Conservation (phyloP, 2,797 vertebrate species). For the Crocidura indochinensis region DNA sequence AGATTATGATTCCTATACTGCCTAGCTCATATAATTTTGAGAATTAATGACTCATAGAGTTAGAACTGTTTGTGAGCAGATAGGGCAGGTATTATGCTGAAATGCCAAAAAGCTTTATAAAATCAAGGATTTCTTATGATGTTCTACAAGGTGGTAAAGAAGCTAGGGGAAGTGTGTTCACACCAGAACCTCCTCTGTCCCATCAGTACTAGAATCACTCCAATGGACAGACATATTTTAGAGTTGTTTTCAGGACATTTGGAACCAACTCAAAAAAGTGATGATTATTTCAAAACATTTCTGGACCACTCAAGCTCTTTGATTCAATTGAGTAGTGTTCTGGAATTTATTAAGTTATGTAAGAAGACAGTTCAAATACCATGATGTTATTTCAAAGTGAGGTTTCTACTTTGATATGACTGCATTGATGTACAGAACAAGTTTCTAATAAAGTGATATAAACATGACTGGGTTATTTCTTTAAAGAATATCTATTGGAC, state of each 20-base stretch:
- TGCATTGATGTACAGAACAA: slow-evolving; percentile 45
- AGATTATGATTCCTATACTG: slow-evolving; percentile 8
- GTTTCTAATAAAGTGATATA: slow-evolving; percentile 79
- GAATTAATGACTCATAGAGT: not conserved
- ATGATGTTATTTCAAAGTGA: slow-evolving; percentile 58
- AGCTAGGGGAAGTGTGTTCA: not conserved
- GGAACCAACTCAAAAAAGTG: slow-evolving; percentile 34
- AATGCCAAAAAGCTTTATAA: slow-evolving; percentile 15
- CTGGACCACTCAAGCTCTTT: slow-evolving; percentile 57
- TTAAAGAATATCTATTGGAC: slow-evolving; percentile 33
- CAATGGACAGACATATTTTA: slow-evolving; percentile 32
- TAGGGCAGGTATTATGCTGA: not conserved
- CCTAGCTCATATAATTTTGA: slow-evolving; percentile 64
- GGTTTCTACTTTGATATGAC: slow-evolving; percentile 53
- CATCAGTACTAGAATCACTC: not conserved
- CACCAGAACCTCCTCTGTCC: not conserved
- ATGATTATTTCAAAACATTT: slow-evolving; percentile 71
- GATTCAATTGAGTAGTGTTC: slow-evolving; percentile 14
- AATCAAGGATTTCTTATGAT: slow-evolving; percentile 28
- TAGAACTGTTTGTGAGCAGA: not conserved
- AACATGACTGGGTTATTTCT: slow-evolving; percentile 50
- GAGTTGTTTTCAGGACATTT: slow-evolving; percentile 48
- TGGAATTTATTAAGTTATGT: slow-evolving; percentile 72
- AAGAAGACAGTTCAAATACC: slow-evolving; percentile 45
- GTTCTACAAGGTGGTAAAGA: not conserved